phyloP scores from a whole-genome alignment of 2,797 vertebrate genomes.

The Scleropages formosus region DNA sequence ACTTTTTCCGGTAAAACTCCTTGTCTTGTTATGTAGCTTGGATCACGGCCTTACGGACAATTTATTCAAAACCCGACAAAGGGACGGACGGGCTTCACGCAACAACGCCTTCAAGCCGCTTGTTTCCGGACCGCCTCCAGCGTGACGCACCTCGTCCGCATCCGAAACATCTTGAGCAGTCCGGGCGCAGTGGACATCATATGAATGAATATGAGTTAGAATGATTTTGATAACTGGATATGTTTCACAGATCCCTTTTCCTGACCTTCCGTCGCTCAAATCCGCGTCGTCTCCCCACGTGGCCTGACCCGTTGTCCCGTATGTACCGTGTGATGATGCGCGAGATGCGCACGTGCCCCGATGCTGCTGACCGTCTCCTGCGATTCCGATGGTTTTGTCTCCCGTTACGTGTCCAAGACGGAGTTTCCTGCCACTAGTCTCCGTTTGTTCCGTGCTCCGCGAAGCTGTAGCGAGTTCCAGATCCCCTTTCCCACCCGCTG shows the following conservation, averaged over 20 bases:
- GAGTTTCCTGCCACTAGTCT: conserved; percentile 6
- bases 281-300: conserved; percentile 41
- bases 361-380: conserved; percentile 64
- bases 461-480: neutral
- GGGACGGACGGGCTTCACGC: conserved; percentile 8
- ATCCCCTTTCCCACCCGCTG: neutral
- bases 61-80: conserved; percentile 7
- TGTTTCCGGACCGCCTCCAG: conserved; percentile 21
- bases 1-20: conserved; percentile 22
- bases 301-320: conserved; percentile 56
- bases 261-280: conserved; percentile 50
- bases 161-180: conserved; percentile 26
- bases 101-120: conserved; percentile 21
- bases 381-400: conserved; percentile 37
- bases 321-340: conserved; percentile 20
- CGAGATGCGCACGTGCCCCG: conserved; percentile 42
- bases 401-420: conserved; percentile 19
- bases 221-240: conserved; percentile 39
- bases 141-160: conserved; percentile 29
- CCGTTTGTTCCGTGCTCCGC: neutral
- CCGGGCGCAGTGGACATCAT: neutral
- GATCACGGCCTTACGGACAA: conserved; percentile 29
- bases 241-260: conserved; percentile 27
- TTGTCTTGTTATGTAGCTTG: conserved; percentile 36
- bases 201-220: conserved; percentile 14